Percentiles rank a stretch among this genome's conserved stretches.
Evolutionary conservation across 2,797 vertebrate species (phyloP).

Genomic region (Melopsittacus undulatus): DNA sequence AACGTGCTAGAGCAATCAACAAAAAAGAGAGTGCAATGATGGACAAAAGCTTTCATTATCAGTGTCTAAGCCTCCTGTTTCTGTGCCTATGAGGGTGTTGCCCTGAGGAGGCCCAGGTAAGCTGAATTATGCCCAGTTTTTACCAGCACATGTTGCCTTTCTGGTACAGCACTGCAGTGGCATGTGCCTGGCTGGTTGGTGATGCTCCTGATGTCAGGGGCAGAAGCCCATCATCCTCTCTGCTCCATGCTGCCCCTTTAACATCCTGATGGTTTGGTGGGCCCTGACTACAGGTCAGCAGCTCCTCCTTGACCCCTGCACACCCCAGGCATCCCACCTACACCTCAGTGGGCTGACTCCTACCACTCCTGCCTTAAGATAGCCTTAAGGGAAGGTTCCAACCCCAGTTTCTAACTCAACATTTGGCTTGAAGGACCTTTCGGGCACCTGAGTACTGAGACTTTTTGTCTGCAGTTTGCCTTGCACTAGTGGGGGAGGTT

Average conservation of each 20-base stretch:
- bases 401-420: background rate
- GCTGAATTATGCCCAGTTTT: background rate
- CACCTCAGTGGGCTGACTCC: background rate
- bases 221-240: background rate
- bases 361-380: background rate
- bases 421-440: background rate
- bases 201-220: background rate
- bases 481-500: background rate
- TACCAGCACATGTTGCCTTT: background rate
- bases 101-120: background rate
- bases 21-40: background rate
- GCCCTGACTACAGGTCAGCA: background rate
- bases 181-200: background rate
- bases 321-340: background rate
- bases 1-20: background rate
- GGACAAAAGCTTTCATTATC: background rate
- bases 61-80: background rate
- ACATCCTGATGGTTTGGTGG: background rate
- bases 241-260: background rate
- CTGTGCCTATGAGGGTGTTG: background rate
- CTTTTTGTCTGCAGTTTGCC: background rate
- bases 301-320: background rate
- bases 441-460: fast-evolving
- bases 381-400: background rate
- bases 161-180: background rate